Evolutionary conservation across 2,888 invertebrate species (phyloP).

Genomic region (Philonicus albiceps): DNA sequence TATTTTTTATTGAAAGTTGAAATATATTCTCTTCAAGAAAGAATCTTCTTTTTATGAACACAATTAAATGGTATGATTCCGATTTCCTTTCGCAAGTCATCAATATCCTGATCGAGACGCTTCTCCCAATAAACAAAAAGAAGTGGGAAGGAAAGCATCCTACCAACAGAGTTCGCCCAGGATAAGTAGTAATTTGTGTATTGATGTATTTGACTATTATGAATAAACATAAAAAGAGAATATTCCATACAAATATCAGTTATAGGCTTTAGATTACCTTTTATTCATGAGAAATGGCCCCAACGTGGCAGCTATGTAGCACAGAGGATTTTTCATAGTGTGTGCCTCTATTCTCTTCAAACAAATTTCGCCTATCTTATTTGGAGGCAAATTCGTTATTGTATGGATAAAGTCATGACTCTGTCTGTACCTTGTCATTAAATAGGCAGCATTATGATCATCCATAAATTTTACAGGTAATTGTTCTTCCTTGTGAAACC

Average conservation of each 20-base stretch:
- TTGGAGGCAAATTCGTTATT: conserved; percentile 84
- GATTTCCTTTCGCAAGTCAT: conserved; percentile 25
- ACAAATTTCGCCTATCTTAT: conserved; percentile 77
- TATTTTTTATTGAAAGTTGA: background rate
- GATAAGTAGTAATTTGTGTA: conserved; percentile 27
- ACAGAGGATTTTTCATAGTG: background rate
- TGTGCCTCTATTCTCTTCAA: conserved; percentile 58
- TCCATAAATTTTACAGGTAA: conserved; percentile 85
- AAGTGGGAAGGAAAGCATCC: background rate
- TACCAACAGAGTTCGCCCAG: conserved; percentile 2
- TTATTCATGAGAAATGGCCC: conserved; percentile 16
- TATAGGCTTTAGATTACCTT: background rate
- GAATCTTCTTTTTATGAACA: background rate
- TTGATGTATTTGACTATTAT: conserved; percentile 1
- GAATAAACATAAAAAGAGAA: background rate
- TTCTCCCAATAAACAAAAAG: conserved; percentile 40
- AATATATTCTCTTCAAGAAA: background rate
- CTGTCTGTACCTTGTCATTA: conserved; percentile 93
- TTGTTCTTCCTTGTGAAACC: conserved; percentile 86
- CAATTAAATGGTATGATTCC: background rate
- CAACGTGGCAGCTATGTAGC: conserved; percentile 16
- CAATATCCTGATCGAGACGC: conserved; percentile 1
- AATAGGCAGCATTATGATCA: conserved; percentile 85
- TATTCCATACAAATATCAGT: background rate
- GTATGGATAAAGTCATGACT: conserved; percentile 92